These are phyloP conservation scores for Scytalopus superciliaris DNA, from an alignment of 2,113 vertebrate species.

Conservation along the genomic window DNA sequence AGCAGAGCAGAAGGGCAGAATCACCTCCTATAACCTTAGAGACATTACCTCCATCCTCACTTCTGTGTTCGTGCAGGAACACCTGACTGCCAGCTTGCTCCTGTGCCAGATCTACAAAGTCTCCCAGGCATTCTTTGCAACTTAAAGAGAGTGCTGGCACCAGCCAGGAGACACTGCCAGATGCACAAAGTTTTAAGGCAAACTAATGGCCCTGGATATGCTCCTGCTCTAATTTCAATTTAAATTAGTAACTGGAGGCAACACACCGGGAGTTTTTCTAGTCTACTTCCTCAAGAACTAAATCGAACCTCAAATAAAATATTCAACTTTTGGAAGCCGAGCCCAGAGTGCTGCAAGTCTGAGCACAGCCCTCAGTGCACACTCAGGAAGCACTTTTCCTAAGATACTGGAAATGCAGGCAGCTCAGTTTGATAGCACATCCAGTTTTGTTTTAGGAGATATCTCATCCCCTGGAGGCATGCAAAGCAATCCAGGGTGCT, in stretches of 20 bases:
- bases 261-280: neutral
- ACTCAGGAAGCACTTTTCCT: neutral
- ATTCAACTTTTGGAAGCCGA: constrained; percentile 12
- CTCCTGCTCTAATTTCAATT: constrained; percentile 33
- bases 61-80: neutral
- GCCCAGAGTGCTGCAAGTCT: neutral
- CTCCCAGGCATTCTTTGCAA: neutral
- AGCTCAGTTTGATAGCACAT: neutral
- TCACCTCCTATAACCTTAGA: neutral
- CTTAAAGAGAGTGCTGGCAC: neutral
- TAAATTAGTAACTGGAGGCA: constrained; percentile 60
- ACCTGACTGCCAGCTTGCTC: neutral
- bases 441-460: neutral
- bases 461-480: neutral
- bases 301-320: constrained; percentile 24
- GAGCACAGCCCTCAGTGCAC: neutral
- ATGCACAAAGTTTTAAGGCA: constrained; percentile 8
- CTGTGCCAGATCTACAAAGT: neutral
- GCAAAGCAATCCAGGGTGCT: neutral
- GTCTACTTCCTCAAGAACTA: constrained; percentile 38
- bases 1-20: neutral
- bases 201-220: neutral
- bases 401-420: neutral
- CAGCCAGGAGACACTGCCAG: neutral
- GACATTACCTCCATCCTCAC: neutral